These are phyloP conservation scores for Tachina lurida DNA, from an alignment of 2,888 invertebrate genomes.

Conservation along the genomic window DNA sequence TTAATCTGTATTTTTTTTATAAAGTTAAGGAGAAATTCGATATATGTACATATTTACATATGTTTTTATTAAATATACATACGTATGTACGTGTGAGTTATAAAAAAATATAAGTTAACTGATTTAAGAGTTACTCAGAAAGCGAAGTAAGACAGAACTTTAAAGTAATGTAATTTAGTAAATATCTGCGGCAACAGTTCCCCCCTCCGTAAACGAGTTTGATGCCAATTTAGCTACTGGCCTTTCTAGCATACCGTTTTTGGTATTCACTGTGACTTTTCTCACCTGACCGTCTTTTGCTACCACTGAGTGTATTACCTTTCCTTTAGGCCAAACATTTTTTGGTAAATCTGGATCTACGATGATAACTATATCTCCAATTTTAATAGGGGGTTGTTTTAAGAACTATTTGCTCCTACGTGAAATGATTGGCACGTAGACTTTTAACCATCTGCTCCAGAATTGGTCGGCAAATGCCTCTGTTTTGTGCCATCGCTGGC, in stretches of 20 bases:
- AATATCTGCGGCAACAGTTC: too few species aligned
- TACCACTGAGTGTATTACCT: conserved; percentile 27
- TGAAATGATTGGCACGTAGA: conserved; percentile 47
- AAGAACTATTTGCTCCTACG: conserved; percentile 63
- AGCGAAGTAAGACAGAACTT: background rate
- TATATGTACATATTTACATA: too few species aligned
- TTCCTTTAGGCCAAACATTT: conserved; percentile 62
- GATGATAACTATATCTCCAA: conserved; percentile 36
- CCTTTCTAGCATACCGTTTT: conserved; percentile 23
- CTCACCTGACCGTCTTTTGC: conserved; percentile 63
- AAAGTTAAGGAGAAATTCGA: too few species aligned
- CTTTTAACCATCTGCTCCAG: conserved; percentile 49
- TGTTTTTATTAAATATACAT: too few species aligned
- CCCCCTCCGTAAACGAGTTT: too few species aligned
- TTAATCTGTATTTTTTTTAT: too few species aligned
- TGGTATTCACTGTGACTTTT: conserved; percentile 47
- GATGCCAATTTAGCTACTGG: too few species aligned
- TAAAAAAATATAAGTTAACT: too few species aligned
- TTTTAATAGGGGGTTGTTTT: background rate
- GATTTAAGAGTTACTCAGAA: too few species aligned
- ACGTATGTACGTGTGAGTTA: too few species aligned
- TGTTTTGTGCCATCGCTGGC: conserved; percentile 62
- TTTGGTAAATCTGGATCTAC: conserved; percentile 57
- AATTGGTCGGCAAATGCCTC: background rate
- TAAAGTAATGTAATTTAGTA: too few species aligned